Evolutionary conservation across 92 coral and sea anemone species (phyloP), one percentile per base, ranked within the genome.

Genomic region (Umimayanthus kanabou): DNA sequence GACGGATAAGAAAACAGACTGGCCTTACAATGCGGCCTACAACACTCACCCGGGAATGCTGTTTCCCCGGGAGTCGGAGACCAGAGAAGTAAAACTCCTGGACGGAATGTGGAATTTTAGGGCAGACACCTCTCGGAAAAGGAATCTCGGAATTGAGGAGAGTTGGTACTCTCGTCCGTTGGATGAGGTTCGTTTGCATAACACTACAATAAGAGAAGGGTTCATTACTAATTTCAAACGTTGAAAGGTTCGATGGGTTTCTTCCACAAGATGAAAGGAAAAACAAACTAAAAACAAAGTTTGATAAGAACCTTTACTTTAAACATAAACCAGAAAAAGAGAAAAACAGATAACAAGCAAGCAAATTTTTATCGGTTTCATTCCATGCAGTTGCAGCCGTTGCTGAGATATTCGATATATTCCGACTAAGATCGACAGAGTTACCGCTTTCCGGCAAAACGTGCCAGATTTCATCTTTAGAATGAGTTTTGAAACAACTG

Each of bases 91-190:
- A 53, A 95, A 95, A 79, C 42, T 76, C 47, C 89, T 95, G 50
- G 92, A 94, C 77, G 98, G 98, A 16, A 90, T 95, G 88, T 95
- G 98, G 98, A 89, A 82, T 74, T 95, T 95, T 77, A 90, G 91
- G 25, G 95, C 96, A 29, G 98, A 95, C 69, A 85, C 85, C 39
- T 94, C 93, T 20, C 65, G 80, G 42, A 37, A 39, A 14, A 72
- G 87, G 13, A 53, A 49, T 70, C 79, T 80, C 13, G 98, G 96
- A 57, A 89, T 94, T 28, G 95, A 94, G 40, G 90, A 90, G 18
- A 89, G 82, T 89, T 95, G 98, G 98, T 95, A 87, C 76, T 61
- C 93, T 16, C 77, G 84, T 39, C 94, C 93, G 9, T 76, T 95
- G 72, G 78, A 87, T 2, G 88, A 95, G 96, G 98, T 95, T 72